phyloP scores from a whole-genome alignment of 35 echinoderm and acorn worm species.

The Eucidaris tribuloides region DNA sequence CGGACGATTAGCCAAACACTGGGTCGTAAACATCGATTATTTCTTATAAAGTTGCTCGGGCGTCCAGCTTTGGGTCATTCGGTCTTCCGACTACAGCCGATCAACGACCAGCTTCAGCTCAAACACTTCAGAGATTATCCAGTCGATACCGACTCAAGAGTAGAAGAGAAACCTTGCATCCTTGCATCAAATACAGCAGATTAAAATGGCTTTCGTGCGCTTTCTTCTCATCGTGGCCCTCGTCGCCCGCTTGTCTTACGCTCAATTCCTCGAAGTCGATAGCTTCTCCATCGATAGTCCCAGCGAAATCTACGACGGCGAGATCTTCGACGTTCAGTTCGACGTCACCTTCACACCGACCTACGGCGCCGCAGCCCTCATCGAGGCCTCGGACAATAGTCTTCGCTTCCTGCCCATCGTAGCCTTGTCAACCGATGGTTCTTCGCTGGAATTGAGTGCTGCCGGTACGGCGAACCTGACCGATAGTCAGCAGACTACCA shows the following conservation, averaged over 20 bases:
- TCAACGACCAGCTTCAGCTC: too few relatives aligned
- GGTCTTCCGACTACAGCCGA: too few relatives aligned
- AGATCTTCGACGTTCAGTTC: neutral
- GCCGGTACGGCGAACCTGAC: neutral
- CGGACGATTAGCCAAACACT: too few relatives aligned
- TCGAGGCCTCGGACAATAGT: neutral
- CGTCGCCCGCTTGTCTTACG: neutral
- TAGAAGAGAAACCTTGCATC: too few relatives aligned
- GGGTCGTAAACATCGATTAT: too few relatives aligned
- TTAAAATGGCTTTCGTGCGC: constrained; percentile 7
- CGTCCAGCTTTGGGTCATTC: too few relatives aligned
- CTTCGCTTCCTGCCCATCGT: constrained; percentile 12
- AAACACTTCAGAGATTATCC: too few relatives aligned
- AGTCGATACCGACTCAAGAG: too few relatives aligned
- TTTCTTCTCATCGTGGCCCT: neutral
- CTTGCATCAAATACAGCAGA: too few relatives aligned
- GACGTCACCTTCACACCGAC: constrained; percentile 36
- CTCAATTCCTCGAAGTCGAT: constrained; percentile 38
- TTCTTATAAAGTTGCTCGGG: too few relatives aligned
- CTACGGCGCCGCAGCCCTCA: constrained; percentile 7
- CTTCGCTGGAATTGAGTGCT: neutral
- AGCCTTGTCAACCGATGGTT: constrained; percentile 3
- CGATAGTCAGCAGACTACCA: neutral
- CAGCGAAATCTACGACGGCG: constrained; percentile 4
- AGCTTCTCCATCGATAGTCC: constrained; percentile 1